phyloP scores from a whole-genome alignment of 2,797 vertebrate genomes.

The Bovichtus diacanthus region DNA sequence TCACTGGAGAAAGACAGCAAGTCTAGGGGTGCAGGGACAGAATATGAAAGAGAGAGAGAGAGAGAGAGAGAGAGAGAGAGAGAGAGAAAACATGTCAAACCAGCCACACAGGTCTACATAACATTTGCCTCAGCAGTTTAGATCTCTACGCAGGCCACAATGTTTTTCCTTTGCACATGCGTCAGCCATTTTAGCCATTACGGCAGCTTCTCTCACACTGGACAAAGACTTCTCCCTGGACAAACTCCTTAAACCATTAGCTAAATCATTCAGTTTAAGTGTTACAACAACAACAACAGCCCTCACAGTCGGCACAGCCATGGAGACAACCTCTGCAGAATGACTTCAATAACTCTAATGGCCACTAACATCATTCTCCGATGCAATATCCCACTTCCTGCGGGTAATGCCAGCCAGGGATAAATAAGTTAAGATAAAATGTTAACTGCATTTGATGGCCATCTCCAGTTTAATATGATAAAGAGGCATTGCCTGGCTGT shows the following conservation, averaged over 20 bases:
- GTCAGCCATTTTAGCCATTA: constrained; percentile 67
- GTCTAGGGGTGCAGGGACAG: constrained; percentile 38
- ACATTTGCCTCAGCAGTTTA: constrained; percentile 50
- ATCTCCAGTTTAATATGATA: constrained; percentile 87
- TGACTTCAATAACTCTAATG: constrained; percentile 87
- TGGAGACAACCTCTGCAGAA: constrained; percentile 83
- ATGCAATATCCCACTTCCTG: constrained; percentile 87
- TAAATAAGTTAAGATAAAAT: constrained; percentile 89
- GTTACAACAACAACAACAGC: constrained; percentile 75
- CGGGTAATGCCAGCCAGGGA: constrained; percentile 83
- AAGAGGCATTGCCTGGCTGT: constrained; percentile 83
- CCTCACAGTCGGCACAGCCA: constrained; percentile 64
- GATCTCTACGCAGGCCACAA: constrained; percentile 54
- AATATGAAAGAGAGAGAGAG: constrained; percentile 8
- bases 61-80: background rate
- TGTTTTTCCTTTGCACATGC: constrained; percentile 50
- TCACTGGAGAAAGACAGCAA: constrained; percentile 40
- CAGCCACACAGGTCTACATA: constrained; percentile 21
- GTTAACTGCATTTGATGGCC: constrained; percentile 90
- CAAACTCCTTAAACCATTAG: constrained; percentile 78
- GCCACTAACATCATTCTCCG: constrained; percentile 85
- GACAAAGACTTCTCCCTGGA: constrained; percentile 69
- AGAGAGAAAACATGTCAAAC: constrained; percentile 21
- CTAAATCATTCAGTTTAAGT: constrained; percentile 79
- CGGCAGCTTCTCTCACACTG: constrained; percentile 62